Evolutionary conservation across 2,113 vertebrate genomes (phyloP), one percentile per base, ranked within the genome.

Genomic region (Xiphophorus maculatus): DNA sequence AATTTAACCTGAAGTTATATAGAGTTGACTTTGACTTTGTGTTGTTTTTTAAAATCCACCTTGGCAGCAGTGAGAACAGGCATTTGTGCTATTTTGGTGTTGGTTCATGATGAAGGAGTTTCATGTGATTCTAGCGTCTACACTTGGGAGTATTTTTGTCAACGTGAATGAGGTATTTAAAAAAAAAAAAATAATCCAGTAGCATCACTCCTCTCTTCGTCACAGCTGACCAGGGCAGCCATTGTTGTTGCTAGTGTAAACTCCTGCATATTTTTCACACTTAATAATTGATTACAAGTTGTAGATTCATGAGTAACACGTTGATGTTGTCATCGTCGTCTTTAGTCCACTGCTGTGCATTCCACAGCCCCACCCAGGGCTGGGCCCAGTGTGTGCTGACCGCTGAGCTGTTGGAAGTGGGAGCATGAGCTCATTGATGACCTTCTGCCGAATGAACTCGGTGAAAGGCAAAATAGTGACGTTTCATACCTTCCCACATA

Each of bases 351-450:
- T 19, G 5, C 8, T n/a, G 7, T 58, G 51, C 51, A 58, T 5
- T 19, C 51, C 82, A 69, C 86, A 76, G 3, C 79, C 66, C 40
- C 40, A 15, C 40, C 14, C 54, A 51, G 71, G 60, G 29, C 79
- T 66, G 0, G 42, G 11, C 13, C 40, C 58, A 69, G 60, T 74
- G 69, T 71, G 71, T 54, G 66, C 42, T 11, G 51, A 58, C 25
- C 17, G 19, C 22, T 0, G 19, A 29, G 28, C 51, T 83, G 63
- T 29, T 84, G 77, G 72, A 81, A 40, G 42, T 72, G 64, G 54
- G 73, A 73, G 42, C 76, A 87, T 84, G 79, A 84, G 81, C 60
- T 88, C 84, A 88, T 64, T 68, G 81, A 84, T 88, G 80, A 87
- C 76, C 67, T 83, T 77, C 65, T 83, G 77, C 72, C 12, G 74